Percentiles rank a stretch among this genome's conserved stretches.
Evolutionary conservation across 2,797 vertebrate species (phyloP).

Genomic region (Enteromius afrohamiltoni): DNA sequence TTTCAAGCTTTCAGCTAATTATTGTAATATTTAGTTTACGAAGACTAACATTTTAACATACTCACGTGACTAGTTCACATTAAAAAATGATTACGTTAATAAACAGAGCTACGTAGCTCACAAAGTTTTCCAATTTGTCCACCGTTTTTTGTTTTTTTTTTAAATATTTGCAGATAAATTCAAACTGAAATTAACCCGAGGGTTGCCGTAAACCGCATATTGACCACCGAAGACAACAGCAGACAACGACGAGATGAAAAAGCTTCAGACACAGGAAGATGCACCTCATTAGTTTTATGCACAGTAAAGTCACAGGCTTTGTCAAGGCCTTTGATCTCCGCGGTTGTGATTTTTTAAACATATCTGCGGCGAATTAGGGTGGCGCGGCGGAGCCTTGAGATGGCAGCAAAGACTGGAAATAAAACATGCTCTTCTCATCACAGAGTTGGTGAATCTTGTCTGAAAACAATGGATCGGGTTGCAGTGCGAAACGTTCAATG

Average conservation of each 20-base stretch:
- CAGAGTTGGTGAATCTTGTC: slow-evolving; percentile 31
- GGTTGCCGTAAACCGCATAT: neutral
- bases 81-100: neutral
- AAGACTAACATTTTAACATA: neutral
- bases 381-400: slow-evolving; percentile 16
- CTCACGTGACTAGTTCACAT: neutral
- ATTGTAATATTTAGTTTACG: neutral
- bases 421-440: slow-evolving; percentile 43
- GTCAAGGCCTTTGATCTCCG: slow-evolving; percentile 57
- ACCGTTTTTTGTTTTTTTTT: neutral
- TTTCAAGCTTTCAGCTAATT: neutral
- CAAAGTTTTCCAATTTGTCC: neutral
- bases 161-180: neutral
- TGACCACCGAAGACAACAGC: slow-evolving; percentile 35
- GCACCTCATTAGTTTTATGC: slow-evolving; percentile 58
- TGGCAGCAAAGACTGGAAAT: slow-evolving; percentile 21
- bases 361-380: slow-evolving; percentile 49
- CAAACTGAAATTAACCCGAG: neutral
- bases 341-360: slow-evolving; percentile 52
- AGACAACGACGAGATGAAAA: slow-evolving; percentile 41
- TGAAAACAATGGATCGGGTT: slow-evolving; percentile 37
- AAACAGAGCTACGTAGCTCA: neutral
- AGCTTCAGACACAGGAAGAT: slow-evolving; percentile 49
- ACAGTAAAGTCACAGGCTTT: slow-evolving; percentile 51
- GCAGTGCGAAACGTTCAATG: slow-evolving; percentile 14